phyloP scores from a whole-genome alignment of 1,140 invertebrate genomes.

The Mylabris phalerata region DNA sequence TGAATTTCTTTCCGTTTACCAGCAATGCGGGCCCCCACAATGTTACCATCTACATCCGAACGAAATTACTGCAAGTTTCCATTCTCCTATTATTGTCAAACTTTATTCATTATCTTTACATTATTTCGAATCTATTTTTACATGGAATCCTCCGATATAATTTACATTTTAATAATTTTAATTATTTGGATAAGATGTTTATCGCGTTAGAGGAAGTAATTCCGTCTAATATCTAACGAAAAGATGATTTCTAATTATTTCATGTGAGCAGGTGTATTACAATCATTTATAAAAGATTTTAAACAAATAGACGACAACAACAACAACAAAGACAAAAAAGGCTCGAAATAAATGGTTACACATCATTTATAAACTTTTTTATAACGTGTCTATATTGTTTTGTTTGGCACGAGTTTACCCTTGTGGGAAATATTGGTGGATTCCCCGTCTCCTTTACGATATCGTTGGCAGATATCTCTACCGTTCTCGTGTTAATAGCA shows the following conservation, averaged over 20 bases:
- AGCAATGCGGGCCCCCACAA: no score
- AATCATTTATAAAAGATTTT: no score
- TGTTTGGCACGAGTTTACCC: constrained; percentile 21
- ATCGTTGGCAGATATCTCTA: constrained; percentile 29
- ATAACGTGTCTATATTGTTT: constrained; percentile 15
- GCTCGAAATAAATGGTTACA: constrained; percentile 12
- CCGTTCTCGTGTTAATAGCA: constrained; percentile 31
- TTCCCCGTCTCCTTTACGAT: constrained; percentile 16
- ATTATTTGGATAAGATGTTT: no score
- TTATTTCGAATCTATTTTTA: no score
- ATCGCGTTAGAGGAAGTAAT: no score
- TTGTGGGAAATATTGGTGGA: constrained; percentile 10
- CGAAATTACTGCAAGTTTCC: constrained; percentile 14
- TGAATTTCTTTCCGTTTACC: constrained; percentile 44
- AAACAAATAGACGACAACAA: no score
- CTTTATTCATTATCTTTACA: constrained; percentile 13
- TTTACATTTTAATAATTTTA: no score
- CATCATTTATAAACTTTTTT: constrained; percentile 13
- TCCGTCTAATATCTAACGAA: no score
- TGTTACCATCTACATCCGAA: constrained; percentile 2
- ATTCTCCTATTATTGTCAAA: constrained; percentile 8
- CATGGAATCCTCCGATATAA: no score
- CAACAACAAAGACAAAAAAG: background rate
- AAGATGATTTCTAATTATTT: no score
- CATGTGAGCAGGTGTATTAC: no score